Conservation (phyloP, 2,888 invertebrate genomes). For the Sphecodes monilicornis region DNA sequence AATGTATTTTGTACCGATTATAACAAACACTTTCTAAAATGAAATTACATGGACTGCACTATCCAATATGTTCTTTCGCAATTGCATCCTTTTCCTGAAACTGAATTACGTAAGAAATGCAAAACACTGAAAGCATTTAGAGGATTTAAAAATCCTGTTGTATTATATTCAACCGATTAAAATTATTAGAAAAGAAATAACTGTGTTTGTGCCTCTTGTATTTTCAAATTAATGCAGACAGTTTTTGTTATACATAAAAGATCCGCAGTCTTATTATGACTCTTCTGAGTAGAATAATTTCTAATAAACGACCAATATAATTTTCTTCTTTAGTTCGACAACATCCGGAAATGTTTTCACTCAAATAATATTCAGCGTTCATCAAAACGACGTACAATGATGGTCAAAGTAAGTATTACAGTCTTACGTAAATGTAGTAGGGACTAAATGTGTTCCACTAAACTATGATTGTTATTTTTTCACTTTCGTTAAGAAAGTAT, state of each 20-base stretch:
- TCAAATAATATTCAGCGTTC: background rate
- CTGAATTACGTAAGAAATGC: background rate
- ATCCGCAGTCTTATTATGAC: background rate
- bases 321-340: background rate
- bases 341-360: background rate
- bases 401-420: background rate
- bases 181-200: no score
- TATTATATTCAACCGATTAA: no score
- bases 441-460: no score
- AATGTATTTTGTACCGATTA: background rate
- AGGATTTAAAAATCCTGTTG: no score
- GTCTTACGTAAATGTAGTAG: background rate
- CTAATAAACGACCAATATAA: background rate
- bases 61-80: no score
- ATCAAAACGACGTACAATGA: background rate
- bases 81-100: background rate
- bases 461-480: background rate
- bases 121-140: no score
- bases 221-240: background rate
- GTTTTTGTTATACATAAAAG: background rate
- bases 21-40: background rate
- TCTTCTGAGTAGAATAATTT: background rate
- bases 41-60: background rate
- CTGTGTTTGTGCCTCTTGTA: background rate
- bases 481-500: background rate